Conservation (phyloP, 2,888 invertebrate genomes). For the Tryphoninae sp. region DNA sequence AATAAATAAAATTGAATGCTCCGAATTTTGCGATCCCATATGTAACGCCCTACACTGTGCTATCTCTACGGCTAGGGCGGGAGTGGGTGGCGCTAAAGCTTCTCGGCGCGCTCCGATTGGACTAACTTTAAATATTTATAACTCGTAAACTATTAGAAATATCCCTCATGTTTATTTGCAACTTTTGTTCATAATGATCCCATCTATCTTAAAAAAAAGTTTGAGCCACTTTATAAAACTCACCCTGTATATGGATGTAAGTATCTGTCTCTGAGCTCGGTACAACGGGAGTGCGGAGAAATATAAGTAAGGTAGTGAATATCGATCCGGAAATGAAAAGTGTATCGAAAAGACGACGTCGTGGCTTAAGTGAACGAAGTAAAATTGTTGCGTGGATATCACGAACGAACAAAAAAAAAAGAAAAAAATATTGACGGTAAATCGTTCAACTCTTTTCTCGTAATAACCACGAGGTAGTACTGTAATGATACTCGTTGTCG, state of each 20-base stretch:
- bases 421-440: background rate
- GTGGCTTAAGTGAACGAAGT: conserved; percentile 11
- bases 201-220: too few relatives aligned
- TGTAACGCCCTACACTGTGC: too few relatives aligned
- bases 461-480: conserved; percentile 5
- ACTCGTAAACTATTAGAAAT: too few relatives aligned
- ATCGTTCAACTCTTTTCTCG: conserved; percentile 31
- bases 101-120: too few relatives aligned
- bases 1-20: too few relatives aligned
- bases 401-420: background rate
- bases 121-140: too few relatives aligned
- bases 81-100: too few relatives aligned
- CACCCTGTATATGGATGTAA: background rate
- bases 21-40: too few relatives aligned
- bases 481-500: conserved; percentile 18
- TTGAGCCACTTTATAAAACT: too few relatives aligned
- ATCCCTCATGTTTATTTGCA: too few relatives aligned
- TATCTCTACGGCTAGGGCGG: too few relatives aligned
- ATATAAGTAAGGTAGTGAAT: conserved; percentile 15
- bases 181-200: too few relatives aligned
- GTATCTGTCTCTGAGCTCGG: background rate
- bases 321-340: conserved; percentile 31
- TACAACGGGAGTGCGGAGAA: background rate
- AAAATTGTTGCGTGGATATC: conserved; percentile 18
- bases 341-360: conserved; percentile 9